phyloP scores from a whole-genome alignment of 35 echinoderm and acorn worm genomes.

The Hemicentrotus pulcherrimus region DNA sequence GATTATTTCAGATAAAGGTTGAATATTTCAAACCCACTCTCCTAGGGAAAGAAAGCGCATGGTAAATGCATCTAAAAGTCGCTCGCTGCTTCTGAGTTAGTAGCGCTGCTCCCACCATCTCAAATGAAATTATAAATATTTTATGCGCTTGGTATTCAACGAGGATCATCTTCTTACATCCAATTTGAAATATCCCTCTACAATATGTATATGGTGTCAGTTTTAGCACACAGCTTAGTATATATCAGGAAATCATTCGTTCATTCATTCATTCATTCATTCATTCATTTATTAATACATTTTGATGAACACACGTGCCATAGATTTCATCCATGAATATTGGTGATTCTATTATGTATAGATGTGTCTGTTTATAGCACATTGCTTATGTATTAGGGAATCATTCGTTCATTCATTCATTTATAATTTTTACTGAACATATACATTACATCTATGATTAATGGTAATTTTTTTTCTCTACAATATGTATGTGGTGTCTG shows the following conservation, averaged over 20 bases:
- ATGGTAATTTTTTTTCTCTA: no score
- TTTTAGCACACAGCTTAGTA: not conserved
- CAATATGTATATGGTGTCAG: not conserved
- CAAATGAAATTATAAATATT: not conserved
- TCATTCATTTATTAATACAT: no score
- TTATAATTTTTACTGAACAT: no score
- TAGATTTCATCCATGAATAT: no score
- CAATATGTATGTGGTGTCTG: not conserved
- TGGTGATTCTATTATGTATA: no score
- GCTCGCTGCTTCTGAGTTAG: not conserved
- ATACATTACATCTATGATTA: no score
- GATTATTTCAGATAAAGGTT: slow-evolving; percentile 6
- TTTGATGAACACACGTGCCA: no score
- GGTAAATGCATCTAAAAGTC: not conserved
- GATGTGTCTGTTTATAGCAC: no score
- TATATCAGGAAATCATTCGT: no score
- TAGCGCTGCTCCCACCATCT: not conserved
- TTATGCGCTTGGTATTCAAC: not conserved
- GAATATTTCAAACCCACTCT: slow-evolving; percentile 4
- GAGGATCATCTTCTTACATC: not conserved
- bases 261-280: no score
- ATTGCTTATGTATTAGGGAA: no score
- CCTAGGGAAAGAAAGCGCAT: not conserved
- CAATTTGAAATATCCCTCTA: not conserved
- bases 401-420: no score